A percentile compares a stretch with the other conserved stretches of the same genome.
Evolutionary conservation across 2,113 vertebrate genomes (phyloP).

Genomic region (Poeciliopsis turrubarensis): DNA sequence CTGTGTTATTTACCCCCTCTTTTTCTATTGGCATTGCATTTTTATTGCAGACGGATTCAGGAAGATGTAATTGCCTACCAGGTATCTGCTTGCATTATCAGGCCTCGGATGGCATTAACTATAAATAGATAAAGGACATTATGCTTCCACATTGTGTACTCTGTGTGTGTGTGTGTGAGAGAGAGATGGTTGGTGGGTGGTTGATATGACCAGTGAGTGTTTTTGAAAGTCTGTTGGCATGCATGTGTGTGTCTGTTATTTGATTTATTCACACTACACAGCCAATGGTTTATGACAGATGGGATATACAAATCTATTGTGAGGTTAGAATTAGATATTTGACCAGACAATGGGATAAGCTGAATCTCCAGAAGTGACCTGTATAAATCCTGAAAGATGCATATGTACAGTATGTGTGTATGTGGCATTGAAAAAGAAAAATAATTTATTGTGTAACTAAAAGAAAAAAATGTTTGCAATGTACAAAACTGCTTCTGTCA

Average conservation of each 20-base stretch:
- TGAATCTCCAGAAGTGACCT: slow-evolving; percentile 76
- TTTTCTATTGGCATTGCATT: slow-evolving; percentile 72
- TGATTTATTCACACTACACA: slow-evolving; percentile 74
- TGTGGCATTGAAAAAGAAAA: slow-evolving; percentile 12
- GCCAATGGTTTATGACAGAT: slow-evolving; percentile 69
- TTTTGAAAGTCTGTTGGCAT: slow-evolving; percentile 53
- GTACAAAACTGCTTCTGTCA: slow-evolving; percentile 31
- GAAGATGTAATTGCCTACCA: slow-evolving; percentile 77
- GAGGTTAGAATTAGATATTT: slow-evolving; percentile 77
- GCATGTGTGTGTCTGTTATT: slow-evolving; percentile 38
- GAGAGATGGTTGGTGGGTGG: slow-evolving; percentile 22
- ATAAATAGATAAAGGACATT: slow-evolving; percentile 81
- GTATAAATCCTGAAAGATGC: slow-evolving; percentile 32
- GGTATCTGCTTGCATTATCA: slow-evolving; percentile 79
- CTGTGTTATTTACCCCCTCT: slow-evolving; percentile 69
- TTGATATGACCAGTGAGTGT: slow-evolving; percentile 31
- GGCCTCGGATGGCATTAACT: slow-evolving; percentile 74
- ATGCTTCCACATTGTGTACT: slow-evolving; percentile 73
- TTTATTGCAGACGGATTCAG: slow-evolving; percentile 68
- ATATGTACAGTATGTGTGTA: slow-evolving; percentile 18
- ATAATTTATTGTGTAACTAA: slow-evolving; percentile 36
- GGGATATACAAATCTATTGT: slow-evolving; percentile 76
- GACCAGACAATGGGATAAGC: slow-evolving; percentile 76
- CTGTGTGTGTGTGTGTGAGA: slow-evolving; percentile 25
- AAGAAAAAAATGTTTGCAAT: slow-evolving; percentile 29